Conservation (phyloP, 1,140 invertebrate species). For the Anastrepha obliqua region DNA sequence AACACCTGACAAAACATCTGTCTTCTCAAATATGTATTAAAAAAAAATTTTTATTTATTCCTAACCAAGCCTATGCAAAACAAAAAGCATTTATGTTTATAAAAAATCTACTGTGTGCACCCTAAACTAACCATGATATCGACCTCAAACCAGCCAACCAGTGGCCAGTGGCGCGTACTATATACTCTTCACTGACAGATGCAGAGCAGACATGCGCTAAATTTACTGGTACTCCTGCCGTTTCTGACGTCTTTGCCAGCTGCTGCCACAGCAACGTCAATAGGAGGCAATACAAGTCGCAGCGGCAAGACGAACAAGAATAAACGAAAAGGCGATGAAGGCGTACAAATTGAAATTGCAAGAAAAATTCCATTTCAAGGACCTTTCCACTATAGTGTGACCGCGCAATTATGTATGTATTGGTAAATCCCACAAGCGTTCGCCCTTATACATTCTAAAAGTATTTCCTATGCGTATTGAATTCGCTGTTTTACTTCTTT, state of each 20-base stretch:
- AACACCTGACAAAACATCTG: conserved; percentile 50
- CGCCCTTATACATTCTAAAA: not conserved
- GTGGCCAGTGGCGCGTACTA: not conserved
- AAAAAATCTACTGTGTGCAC: not conserved
- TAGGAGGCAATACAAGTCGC: not conserved
- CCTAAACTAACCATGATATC: not conserved
- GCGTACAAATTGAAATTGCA: conserved; percentile 29
- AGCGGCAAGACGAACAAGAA: not conserved
- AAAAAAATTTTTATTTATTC: not conserved
- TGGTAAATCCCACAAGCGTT: not conserved
- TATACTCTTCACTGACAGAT: conserved; percentile 11
- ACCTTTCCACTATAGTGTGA: conserved; percentile 13
- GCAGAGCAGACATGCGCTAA: conserved; percentile 51
- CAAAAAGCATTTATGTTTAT: not conserved
- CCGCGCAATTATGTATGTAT: not conserved
- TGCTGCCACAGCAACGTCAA: not conserved
- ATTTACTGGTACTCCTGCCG: not conserved
- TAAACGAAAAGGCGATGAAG: conserved; percentile 11
- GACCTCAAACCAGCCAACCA: not conserved
- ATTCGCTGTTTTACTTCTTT: not conserved
- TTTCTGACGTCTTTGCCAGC: not conserved
- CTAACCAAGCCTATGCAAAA: too few species aligned
- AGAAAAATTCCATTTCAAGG: conserved; percentile 42
- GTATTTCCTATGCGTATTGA: conserved; percentile 8
- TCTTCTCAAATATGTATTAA: not conserved